phyloP scores from a whole-genome alignment of 1,140 invertebrate genomes.

The Telenomus remus region DNA sequence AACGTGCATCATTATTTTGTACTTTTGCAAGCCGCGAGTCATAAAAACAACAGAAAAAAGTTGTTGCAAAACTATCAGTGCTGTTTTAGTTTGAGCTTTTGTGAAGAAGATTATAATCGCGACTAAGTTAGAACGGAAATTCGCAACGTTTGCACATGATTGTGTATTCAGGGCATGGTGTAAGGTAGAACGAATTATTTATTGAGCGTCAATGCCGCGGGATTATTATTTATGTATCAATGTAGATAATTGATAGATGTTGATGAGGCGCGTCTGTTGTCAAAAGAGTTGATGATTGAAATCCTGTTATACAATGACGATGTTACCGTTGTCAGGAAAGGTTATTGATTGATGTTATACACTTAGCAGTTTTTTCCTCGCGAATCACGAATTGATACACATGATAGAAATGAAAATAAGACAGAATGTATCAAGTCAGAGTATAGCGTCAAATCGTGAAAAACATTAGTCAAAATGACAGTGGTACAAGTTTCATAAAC shows the following conservation, averaged over 20 bases:
- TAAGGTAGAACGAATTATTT: constrained; percentile 2
- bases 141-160: no score
- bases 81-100: no score
- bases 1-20: no score
- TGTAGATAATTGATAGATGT: constrained; percentile 35
- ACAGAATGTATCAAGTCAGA: constrained; percentile 46
- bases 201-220: no score
- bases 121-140: no score
- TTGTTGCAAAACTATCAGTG: no score
- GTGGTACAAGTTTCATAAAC: constrained; percentile 17
- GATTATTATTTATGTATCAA: no score
- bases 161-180: no score
- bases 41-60: no score
- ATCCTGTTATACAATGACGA: constrained; percentile 44
- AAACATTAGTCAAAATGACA: constrained; percentile 55
- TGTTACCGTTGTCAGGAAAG: constrained; percentile 45
- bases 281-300: constrained; percentile 25
- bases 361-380: constrained; percentile 29
- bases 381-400: constrained; percentile 37
- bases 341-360: constrained; percentile 47
- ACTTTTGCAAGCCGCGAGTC: no score
- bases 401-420: constrained; percentile 48
- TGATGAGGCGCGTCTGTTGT: constrained; percentile 24
- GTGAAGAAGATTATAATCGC: no score
- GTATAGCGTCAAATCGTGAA: constrained; percentile 39